Base-by-base conservation (phyloP, 1,140 invertebrate genomes). In the Gryllus bimaculatus region DNA sequence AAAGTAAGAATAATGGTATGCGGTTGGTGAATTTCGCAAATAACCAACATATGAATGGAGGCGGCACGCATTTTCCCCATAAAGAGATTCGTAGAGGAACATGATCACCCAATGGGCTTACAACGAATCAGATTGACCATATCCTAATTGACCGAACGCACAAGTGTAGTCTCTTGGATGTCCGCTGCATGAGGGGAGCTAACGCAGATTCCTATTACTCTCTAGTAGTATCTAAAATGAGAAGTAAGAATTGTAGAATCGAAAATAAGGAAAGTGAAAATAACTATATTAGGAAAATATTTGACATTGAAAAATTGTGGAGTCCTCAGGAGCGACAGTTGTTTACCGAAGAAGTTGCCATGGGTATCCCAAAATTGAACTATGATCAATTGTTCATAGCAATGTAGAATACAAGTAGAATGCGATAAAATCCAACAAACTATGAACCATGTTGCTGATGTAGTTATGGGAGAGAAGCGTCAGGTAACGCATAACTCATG, bases 121-220 rank as follows among this genome's bases (percentile, higher is more conserved):
- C 66, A 13, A 73, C 13, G 6, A 81, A 81, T 76, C 80, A 82
- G 80, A 81, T 82, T 78, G 79, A 82, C 47, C 81, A 82, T 80
- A 79, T 81, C 8, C 49, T 81, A 49, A 82, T 81, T 26, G 47
- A 80, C 54, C 66, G 75, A 8, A 79, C 74, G 78, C 73, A 81
- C 18, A 20, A n/a, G 49, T 39, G 13, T 3, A 75, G n/a, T 73
- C 73, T 78, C 4, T 39, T 66, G 54, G 79, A 82, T 76, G 82
- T 82, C 15, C 47, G 77, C 48, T 74, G 47, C 26, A 47, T 26
- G n/a, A 79, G 80, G 81, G 80, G 80, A 66, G 81, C 81, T 47
- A 79, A 82, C 47, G 76, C 48, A 66, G 81, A 79, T 10, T 78
- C 81, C 13, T 79, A 82, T 73, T 80, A 81, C 49, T 77, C 49